Percentiles rank a stretch among this genome's conserved stretches.
These are phyloP conservation scores for Cassiopea andromeda DNA, from an alignment of 30 jellyfish, hydroid and myxozoan species.

Conservation along the genomic window DNA sequence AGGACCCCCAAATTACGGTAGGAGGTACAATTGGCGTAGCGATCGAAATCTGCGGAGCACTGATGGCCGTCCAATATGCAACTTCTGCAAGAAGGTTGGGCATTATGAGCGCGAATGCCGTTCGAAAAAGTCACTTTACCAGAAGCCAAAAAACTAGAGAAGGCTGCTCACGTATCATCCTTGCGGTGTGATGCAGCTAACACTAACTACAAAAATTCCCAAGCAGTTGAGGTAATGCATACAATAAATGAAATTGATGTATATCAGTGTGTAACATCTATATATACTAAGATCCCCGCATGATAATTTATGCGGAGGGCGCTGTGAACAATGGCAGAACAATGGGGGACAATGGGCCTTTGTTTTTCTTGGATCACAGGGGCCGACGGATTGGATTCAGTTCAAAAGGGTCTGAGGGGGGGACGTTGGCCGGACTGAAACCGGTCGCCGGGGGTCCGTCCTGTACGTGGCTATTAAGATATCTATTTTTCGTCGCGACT, in stretches of 20 bases:
- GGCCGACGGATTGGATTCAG: too few relatives aligned
- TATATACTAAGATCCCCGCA: too few relatives aligned
- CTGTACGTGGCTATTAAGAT: too few relatives aligned
- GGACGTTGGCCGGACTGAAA: too few relatives aligned
- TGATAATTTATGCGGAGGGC: too few relatives aligned
- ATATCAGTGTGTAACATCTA: slow-evolving; percentile 25
- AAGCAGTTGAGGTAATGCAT: neutral
- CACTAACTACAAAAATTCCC: slow-evolving; percentile 9
- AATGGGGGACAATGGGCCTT: too few relatives aligned
- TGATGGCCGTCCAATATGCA: slow-evolving; percentile 42
- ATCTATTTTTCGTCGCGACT: too few relatives aligned
- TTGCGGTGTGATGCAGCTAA: slow-evolving; percentile 49
- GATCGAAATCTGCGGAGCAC: slow-evolving; percentile 22
- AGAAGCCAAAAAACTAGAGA: slow-evolving; percentile 28
- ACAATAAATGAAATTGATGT: neutral
- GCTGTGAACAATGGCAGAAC: too few relatives aligned
- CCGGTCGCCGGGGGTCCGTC: too few relatives aligned
- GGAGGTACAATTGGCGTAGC: neutral
- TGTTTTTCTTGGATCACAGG: too few relatives aligned
- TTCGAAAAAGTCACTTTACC: neutral
- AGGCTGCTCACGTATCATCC: slow-evolving; percentile 29
- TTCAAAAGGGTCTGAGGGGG: too few relatives aligned
- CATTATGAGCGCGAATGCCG: slow-evolving; percentile 3
- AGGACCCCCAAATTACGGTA: neutral
- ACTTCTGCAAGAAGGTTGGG: slow-evolving; percentile 10